phyloP scores from a whole-genome alignment of 2,888 invertebrate species.

The Volucella inflata region DNA sequence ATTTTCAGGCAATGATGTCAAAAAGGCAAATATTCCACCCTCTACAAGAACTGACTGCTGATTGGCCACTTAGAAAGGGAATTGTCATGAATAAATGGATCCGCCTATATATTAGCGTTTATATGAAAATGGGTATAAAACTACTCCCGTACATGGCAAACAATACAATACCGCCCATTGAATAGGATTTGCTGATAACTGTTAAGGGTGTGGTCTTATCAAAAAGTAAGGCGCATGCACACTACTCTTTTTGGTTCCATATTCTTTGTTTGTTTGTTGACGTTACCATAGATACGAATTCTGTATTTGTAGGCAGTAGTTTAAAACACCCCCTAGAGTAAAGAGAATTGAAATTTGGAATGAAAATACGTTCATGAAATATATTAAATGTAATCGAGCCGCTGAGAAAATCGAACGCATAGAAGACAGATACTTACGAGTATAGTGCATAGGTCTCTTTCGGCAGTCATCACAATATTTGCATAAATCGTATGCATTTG shows the following conservation, averaged over 20 bases:
- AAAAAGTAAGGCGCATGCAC: constrained; percentile 41
- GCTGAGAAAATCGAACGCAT: constrained; percentile 26
- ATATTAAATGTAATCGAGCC: constrained; percentile 55
- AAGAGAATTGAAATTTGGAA: constrained; percentile 58
- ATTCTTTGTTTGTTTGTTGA: constrained; percentile 38
- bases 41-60: constrained; percentile 36
- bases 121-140: constrained; percentile 33
- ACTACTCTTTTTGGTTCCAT: constrained; percentile 39
- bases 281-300: constrained; percentile 67
- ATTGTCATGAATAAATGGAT: constrained; percentile 37
- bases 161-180: constrained; percentile 20
- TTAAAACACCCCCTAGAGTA: constrained; percentile 52
- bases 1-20: constrained; percentile 63
- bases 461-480: constrained; percentile 55
- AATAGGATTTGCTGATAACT: constrained; percentile 49
- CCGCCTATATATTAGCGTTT: constrained; percentile 44
- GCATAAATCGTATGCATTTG: constrained; percentile 61
- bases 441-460: constrained; percentile 31
- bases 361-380: constrained; percentile 63
- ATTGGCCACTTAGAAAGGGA: constrained; percentile 40
- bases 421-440: constrained; percentile 15
- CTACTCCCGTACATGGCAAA: constrained; percentile 42
- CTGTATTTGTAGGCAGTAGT: constrained; percentile 47
- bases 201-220: constrained; percentile 25
- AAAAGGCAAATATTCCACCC: constrained; percentile 57